Percentiles rank a stretch among this genome's conserved stretches.
These are phyloP conservation scores for Sphaerolaimus hirsutus DNA, from an alignment of 2,888 invertebrate genomes.

Conservation along the genomic window DNA sequence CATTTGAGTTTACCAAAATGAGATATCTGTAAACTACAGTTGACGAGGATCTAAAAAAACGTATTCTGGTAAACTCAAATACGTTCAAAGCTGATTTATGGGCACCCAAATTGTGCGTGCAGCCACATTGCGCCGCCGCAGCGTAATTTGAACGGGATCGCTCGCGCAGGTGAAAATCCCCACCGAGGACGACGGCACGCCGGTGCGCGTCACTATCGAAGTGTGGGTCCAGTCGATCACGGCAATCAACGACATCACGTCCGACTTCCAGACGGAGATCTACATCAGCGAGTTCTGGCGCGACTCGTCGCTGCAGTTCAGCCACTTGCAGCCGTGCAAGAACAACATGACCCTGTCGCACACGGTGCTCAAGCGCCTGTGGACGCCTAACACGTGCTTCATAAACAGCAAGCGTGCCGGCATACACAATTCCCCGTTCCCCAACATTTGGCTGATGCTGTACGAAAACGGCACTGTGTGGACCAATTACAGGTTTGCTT, in stretches of 20 bases:
- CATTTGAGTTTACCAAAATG: no score
- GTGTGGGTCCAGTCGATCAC: constrained; percentile 1
- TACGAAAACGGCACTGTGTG: constrained; percentile 6
- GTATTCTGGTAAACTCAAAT: no score
- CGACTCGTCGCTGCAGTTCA: not conserved
- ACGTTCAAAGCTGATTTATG: no score
- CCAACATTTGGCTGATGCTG: constrained; percentile 5
- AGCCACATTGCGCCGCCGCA: no score
- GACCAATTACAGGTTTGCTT: constrained; percentile 5
- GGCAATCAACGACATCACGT: not conserved
- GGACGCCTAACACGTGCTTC: constrained; percentile 5
- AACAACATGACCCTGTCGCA: not conserved
- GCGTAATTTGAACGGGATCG: no score
- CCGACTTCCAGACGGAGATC: constrained; percentile 1
- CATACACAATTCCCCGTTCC: constrained; percentile 4
- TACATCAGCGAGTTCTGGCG: not conserved
- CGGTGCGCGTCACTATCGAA: not conserved
- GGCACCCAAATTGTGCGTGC: no score
- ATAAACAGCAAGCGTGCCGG: constrained; percentile 3
- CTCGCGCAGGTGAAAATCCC: constrained; percentile 1
- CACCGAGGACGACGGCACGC: not conserved
- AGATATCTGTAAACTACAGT: no score
- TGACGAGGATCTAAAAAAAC: no score
- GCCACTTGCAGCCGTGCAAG: not conserved
- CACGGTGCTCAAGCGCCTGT: not conserved